Evolutionary conservation across 2,888 invertebrate genomes (phyloP).

Genomic region (Pristionchus entomophagus): DNA sequence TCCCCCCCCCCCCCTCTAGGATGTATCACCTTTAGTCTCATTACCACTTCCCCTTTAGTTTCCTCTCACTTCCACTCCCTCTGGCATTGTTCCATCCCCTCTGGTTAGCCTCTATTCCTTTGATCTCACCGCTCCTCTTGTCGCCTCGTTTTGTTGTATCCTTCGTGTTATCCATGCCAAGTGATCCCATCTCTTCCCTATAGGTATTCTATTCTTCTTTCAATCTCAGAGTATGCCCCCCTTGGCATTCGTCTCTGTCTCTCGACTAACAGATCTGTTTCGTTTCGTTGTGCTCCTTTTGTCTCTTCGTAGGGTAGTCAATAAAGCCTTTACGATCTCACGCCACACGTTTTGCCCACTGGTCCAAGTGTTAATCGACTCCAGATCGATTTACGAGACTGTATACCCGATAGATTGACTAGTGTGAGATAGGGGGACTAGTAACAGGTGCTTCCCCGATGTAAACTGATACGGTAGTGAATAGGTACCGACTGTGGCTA

Average conservation of each 20-base stretch:
- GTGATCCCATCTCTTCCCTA: constrained; percentile 8
- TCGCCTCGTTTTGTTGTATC: constrained; percentile 9
- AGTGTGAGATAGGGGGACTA: not conserved
- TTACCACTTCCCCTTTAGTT: not conserved
- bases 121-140: not conserved
- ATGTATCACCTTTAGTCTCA: not conserved
- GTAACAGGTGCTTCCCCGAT: not conserved
- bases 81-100: too few relatives aligned
- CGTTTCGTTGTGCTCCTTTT: constrained; percentile 20
- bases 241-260: not conserved
- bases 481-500: not conserved
- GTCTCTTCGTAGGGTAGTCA: not conserved
- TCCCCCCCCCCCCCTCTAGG: too few relatives aligned
- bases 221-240: not conserved
- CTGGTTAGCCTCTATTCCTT: not conserved
- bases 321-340: not conserved
- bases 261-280: not conserved
- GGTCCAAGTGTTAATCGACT: not conserved
- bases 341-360: not conserved
- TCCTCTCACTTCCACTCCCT: not conserved
- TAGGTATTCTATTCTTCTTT: not conserved
- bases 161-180: constrained; percentile 21
- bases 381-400: not conserved
- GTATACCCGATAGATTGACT: not conserved
- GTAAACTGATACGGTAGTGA: not conserved